Evolutionary conservation across 2,888 invertebrate genomes (phyloP).

Genomic region (Lysandra bellargus): DNA sequence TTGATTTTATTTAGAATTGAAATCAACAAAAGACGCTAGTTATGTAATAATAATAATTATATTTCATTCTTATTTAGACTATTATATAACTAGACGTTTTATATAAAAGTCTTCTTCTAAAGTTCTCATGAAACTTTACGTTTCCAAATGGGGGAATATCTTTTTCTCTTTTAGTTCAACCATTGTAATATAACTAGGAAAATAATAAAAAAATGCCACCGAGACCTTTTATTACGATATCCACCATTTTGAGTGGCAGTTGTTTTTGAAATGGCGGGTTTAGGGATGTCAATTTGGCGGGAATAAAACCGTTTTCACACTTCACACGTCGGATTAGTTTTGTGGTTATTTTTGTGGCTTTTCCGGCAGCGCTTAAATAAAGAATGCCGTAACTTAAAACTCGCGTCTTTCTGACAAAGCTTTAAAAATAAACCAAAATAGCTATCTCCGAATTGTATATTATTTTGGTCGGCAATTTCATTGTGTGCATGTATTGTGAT

Average conservation of each 20-base stretch:
- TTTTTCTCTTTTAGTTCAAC: background rate
- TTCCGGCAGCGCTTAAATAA: constrained; percentile 22
- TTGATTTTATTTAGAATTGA: too few species aligned
- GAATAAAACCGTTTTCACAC: constrained; percentile 36
- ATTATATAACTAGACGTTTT: too few species aligned
- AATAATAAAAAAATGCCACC: constrained; percentile 36
- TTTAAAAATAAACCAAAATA: constrained; percentile 22
- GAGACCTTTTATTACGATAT: constrained; percentile 39
- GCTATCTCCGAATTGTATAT: constrained; percentile 10
- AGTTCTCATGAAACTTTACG: background rate
- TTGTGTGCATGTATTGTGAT: background rate
- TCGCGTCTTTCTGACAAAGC: constrained; percentile 1
- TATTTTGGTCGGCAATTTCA: constrained; percentile 6
- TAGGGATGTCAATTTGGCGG: constrained; percentile 41
- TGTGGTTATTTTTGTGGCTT: constrained; percentile 28
- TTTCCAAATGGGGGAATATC: background rate
- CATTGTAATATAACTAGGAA: background rate
- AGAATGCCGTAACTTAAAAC: constrained; percentile 24
- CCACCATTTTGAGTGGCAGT: constrained; percentile 39
- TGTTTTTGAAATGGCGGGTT: constrained; percentile 35
- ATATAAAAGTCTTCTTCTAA: too few species aligned
- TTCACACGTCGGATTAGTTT: constrained; percentile 22
- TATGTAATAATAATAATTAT: background rate
- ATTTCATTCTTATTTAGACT: background rate
- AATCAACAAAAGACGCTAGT: too few species aligned